Evolutionary conservation across 2,797 vertebrate species (phyloP), one percentile per base, ranked within the genome.

Genomic region (Lindbergichthys nudifrons): DNA sequence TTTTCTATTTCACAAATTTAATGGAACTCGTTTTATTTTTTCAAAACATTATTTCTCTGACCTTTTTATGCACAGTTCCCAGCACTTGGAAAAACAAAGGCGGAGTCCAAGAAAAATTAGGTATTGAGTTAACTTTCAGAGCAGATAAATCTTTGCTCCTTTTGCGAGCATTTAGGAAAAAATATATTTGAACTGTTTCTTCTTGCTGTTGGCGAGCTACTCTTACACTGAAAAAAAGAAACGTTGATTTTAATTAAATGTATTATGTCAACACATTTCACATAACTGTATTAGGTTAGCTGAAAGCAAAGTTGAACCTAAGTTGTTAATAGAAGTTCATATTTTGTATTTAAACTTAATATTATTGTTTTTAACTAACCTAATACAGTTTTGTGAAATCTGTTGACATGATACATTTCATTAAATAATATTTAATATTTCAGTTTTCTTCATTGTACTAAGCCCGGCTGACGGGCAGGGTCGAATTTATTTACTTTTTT

Each of bases 1-100:
- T 95, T 94, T 94, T 94, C 90, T 95, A 92, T 94, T 94, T 91
- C 89, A 93, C 93, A 95, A 95, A 93, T 90, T 94, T 93, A 95
- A 94, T 91, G 92, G 90, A 94, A 93, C 88, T 92, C 84, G 1
- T 68, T 84, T 57, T 60, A 21, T 77, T 58, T 87, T 89, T 90
- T 88, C 83, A 93, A 95, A 79, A 56, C 85, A 90, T 92, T 94
- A 92, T 95, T 84, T 81, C 80, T 95, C 87, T 95, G 93, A 95
- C 92, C 91, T 92, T 88, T 90, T 93, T 92, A 92, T 88, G 74
- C 92, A 87, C 89, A 90, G 88, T 88, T 94, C 92, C 86, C 88
- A 87, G 91, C 81, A 92, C 93, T 95, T 94, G 94, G 85, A 91
- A 93, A 94, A 92, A 95, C 89, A 93, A 90, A 90, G 83, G 87